Percentiles rank a stretch among this genome's conserved stretches.
Evolutionary conservation across 2,797 vertebrate species (phyloP).

Genomic region (Alcedo atthis): DNA sequence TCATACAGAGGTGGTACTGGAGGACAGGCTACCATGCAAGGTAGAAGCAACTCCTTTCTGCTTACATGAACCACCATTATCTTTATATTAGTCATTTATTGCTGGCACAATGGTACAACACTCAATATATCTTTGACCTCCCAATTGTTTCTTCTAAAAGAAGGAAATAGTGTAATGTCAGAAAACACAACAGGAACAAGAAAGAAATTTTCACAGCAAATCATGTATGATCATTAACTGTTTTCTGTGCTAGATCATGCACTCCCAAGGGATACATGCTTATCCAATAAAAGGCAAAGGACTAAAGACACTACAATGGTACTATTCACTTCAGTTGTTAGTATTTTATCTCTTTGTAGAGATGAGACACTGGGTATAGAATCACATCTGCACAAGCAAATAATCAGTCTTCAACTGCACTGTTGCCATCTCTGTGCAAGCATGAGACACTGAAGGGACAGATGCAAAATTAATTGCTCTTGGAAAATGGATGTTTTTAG

Average conservation of each 20-base stretch:
- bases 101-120: neutral
- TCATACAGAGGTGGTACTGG: neutral
- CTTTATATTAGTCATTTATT: neutral
- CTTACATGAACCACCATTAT: neutral
- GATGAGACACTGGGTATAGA: neutral
- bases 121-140: neutral
- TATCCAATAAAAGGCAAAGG: neutral
- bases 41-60: neutral
- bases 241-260: neutral
- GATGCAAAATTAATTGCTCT: neutral
- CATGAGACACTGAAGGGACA: neutral
- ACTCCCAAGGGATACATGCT: neutral
- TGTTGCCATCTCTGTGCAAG: neutral
- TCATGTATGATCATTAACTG: neutral
- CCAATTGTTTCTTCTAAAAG: neutral
- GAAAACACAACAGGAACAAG: neutral
- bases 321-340: neutral
- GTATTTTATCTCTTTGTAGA: neutral
- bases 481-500: neutral
- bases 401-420: neutral
- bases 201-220: neutral
- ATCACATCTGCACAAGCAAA: neutral
- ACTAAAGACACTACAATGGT: neutral
- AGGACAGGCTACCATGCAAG: neutral
- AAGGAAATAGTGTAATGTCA: neutral